Base-by-base conservation (phyloP, 2,888 invertebrate genomes). In the Drosophila maculinotata region DNA sequence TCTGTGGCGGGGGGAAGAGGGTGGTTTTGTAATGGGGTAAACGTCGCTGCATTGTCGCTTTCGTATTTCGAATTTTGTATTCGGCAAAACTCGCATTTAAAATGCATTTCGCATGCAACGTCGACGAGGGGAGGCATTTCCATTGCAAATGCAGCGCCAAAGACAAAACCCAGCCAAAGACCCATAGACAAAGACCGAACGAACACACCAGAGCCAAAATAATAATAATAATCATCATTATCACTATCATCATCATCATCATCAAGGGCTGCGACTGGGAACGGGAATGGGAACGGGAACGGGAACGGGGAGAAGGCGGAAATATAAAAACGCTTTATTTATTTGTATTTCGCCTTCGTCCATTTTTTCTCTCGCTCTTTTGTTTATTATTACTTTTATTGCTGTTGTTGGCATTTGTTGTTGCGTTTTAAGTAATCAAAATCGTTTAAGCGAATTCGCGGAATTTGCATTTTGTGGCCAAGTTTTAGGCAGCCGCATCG, bases 91-190 rank as follows among this genome's bases (percentile, higher is more conserved):
- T 80, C 65, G 79, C 81, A 78, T 80, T 84, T 78, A 70, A 80
- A 80, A 80, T 80, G 80, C 84, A 80, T 80, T 80, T 84, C 81
- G 84, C 79, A 70, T 81, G 84, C 79, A 76, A 76, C 58, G 65
- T 67, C 48, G 44, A 41, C 70, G n/a, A n/a, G n/a, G n/a, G n/a
- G n/a, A n/a, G n/a, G n/a, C n/a, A 74, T 79, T 75, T 81, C 81
- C 79, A 78, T 78, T 72, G 75, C 78, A 74, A 75, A 74, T 74
- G 73, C 73, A 57, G 38, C 44, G 38, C 44, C 42, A 58, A 48
- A 74, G 73, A 57, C 66, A 52, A 66, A n/a, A n/a, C n/a, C n/a
- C n/a, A n/a, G 20, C 20, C n/a, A n/a, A n/a, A n/a, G 20, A 15
- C 35, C 23, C 57, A 57, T 57, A 58, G 58, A 59, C 74, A 68